Evolutionary conservation across 1,140 invertebrate species (phyloP).

Genomic region (Zeugodacus cucurbitae): DNA sequence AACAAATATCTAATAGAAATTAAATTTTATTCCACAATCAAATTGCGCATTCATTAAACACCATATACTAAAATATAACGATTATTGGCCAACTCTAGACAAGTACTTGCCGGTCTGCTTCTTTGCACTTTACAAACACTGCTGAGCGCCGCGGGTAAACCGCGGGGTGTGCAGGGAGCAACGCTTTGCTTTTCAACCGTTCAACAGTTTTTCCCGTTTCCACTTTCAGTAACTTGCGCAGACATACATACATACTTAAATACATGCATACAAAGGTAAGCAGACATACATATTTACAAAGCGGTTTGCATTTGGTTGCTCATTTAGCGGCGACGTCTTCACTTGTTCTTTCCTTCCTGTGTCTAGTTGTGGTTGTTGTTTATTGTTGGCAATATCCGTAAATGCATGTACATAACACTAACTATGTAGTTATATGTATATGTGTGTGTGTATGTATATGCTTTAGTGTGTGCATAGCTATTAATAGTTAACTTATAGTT

Average conservation of each 20-base stretch:
- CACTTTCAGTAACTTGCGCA: not conserved
- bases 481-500: not conserved
- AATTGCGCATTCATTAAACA: not conserved
- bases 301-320: not conserved
- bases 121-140: not conserved
- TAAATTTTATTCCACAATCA: not conserved
- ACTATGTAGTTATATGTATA: not conserved
- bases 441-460: not conserved
- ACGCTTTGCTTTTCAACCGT: not conserved
- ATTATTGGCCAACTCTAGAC: not conserved
- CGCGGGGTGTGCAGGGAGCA: not conserved
- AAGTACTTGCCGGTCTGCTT: not conserved
- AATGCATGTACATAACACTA: not conserved
- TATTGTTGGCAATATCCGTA: not conserved
- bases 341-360: constrained; percentile 29
- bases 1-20: too few species aligned
- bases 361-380: not conserved
- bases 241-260: not conserved
- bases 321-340: not conserved
- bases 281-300: not conserved
- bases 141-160: not conserved
- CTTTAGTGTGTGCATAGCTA: not conserved
- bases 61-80: not conserved
- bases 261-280: not conserved
- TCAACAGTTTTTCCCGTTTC: not conserved